Base-by-base conservation (phyloP, 2,113 vertebrate genomes). In the Syrrhaptes paradoxus region DNA sequence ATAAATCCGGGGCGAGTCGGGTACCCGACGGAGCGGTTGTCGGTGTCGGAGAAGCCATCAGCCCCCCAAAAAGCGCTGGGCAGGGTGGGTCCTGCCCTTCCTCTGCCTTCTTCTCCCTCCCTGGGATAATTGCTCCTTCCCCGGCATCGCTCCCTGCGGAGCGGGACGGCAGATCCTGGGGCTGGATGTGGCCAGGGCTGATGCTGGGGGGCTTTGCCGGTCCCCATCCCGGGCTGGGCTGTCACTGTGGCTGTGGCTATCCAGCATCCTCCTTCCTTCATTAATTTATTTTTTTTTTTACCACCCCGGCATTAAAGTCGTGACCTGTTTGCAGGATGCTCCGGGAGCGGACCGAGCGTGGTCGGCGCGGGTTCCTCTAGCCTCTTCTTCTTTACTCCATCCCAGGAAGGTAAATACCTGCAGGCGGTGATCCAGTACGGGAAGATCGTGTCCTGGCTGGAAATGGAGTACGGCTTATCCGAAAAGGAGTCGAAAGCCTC, bases 361-460 rank as follows among this genome's bases (percentile, higher is more conserved):
- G 63, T n/a, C 19, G 13, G 57, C 11, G 1, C 8, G 5, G 65
- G 21, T 79, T 83, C 81, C 63, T 87, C 70, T 38, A 87, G 8
- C 68, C 59, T 93, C 34, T 52, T 78, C 46, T 95, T 79, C 54
- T 95, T 65, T 89, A 72, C 61, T 75, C 79, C 41, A 34, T 88
- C 58, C 66, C 87, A 99, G 99, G 98, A 97, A 54, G 99, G 98
- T 70, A 98, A 98, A 55, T 99, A 98, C 95, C 65, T 98, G 90
- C 98, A 99, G 97, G 99, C 99, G 1, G 97, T 99, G 86, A 98
- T 99, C 90, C 99, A 99, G 96, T 99, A 99, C 8, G 98, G 99
- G 93, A 99, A 99, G 93, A 99, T 99, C 2, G 97, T 99, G 49
- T 98, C 97, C 87, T 99, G 99, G 99, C 95, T 99, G 57, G 99